phyloP scores from a whole-genome alignment of 1,140 invertebrate genomes.

The Macrobrachium rosenbergii region DNA sequence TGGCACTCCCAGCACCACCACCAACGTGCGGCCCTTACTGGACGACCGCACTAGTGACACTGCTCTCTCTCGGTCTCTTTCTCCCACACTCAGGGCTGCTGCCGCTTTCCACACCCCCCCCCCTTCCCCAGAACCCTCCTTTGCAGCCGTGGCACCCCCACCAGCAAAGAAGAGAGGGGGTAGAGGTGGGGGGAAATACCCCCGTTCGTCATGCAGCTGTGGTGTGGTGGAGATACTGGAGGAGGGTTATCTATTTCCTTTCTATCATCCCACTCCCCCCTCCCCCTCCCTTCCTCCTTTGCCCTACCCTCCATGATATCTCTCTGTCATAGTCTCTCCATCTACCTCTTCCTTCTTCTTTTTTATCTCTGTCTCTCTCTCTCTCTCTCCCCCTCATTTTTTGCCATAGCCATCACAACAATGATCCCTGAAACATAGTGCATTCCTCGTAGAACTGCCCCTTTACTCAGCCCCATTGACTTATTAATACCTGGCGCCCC shows the following conservation, averaged over 20 bases:
- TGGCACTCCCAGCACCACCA: conserved; percentile 17
- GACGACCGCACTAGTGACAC: conserved; percentile 58
- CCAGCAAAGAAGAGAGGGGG: neutral
- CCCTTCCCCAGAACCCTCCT: neutral
- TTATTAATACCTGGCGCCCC: too few relatives aligned
- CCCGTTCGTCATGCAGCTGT: too few relatives aligned
- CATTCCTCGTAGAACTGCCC: too few relatives aligned
- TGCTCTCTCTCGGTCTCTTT: neutral
- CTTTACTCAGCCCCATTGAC: too few relatives aligned
- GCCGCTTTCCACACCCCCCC: neutral
- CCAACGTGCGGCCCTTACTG: conserved; percentile 36
- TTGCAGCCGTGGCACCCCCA: neutral
- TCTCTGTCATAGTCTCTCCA: neutral
- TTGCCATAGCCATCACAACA: neutral
- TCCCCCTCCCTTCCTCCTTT: neutral
- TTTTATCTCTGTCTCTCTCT: neutral
- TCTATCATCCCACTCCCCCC: neutral
- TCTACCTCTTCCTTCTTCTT: neutral
- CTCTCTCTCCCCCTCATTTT: neutral
- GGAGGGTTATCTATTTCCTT: neutral
- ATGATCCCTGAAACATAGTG: too few relatives aligned
- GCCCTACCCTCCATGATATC: neutral
- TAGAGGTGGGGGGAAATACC: too few relatives aligned
- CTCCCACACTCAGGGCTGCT: conserved; percentile 13
- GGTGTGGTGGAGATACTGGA: too few relatives aligned